phyloP scores from a whole-genome alignment of 2,113 vertebrate species.

The Hippolais icterina region DNA sequence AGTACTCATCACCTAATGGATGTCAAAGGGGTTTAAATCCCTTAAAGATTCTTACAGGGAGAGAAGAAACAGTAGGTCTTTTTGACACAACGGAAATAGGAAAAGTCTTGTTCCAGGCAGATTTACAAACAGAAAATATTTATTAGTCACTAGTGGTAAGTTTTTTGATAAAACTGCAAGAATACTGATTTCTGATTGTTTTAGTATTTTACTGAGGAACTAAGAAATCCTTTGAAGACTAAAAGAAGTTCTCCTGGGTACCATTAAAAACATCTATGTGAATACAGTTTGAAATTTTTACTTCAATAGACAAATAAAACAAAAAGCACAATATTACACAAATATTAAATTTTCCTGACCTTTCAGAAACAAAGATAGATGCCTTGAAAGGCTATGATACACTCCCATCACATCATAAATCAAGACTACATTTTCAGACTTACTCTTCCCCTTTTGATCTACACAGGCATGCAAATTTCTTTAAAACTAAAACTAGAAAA shows the following conservation, averaged over 20 bases:
- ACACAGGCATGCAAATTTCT: background rate
- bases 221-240: background rate
- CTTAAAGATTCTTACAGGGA: background rate
- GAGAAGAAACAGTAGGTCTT: background rate
- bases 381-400: background rate
- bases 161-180: background rate
- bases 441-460: background rate
- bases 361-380: background rate
- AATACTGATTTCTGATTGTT: background rate
- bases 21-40: background rate
- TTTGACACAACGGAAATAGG: background rate
- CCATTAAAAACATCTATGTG: background rate
- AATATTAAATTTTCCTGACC: background rate
- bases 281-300: background rate
- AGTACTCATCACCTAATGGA: background rate
- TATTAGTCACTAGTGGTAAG: background rate
- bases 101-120: background rate
- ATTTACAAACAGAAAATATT: background rate
- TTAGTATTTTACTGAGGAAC: background rate
- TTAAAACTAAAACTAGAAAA: background rate
- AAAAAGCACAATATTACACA: background rate
- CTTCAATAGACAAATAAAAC: background rate
- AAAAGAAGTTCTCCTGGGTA: background rate
- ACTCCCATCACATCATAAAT: background rate
- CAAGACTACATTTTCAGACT: background rate